A percentile compares a stretch with the other conserved stretches of the same genome.
phyloP scores from a whole-genome alignment of 2,113 vertebrate species.

The Aspidoscelis tigris region DNA sequence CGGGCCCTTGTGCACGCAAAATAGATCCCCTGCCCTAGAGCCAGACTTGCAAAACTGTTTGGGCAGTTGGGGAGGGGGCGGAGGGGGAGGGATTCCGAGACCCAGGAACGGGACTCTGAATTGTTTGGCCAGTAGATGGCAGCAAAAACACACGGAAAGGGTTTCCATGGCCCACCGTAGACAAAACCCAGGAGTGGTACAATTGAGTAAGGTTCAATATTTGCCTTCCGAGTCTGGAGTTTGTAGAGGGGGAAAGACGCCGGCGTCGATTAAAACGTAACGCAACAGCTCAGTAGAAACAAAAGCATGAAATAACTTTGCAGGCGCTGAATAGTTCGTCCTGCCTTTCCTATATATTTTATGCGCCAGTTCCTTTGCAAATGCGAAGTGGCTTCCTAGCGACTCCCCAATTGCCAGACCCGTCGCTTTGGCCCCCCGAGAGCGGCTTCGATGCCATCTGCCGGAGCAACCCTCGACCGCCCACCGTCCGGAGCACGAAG shows the following conservation, averaged over 20 bases:
- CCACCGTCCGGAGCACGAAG: too few species aligned
- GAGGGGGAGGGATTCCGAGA: neutral
- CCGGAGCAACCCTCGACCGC: neutral
- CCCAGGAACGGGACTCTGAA: neutral
- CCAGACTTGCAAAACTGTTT: too few species aligned
- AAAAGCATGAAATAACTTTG: slow-evolving; percentile 56
- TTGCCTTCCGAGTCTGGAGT: slow-evolving; percentile 67
- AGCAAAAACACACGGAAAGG: slow-evolving; percentile 71
- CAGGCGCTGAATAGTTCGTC: slow-evolving; percentile 44
- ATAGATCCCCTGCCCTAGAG: too few species aligned
- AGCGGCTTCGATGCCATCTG: neutral
- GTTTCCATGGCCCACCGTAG: slow-evolving; percentile 1
- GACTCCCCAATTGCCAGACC: slow-evolving; percentile 3
- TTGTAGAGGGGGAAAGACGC: slow-evolving; percentile 51
- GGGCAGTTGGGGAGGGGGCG: too few species aligned
- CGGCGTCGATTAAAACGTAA: slow-evolving; percentile 67
- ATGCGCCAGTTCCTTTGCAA: slow-evolving; percentile 50
- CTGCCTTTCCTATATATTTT: slow-evolving; percentile 58
- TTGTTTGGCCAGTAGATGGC: slow-evolving; percentile 71
- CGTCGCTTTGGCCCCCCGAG: neutral
- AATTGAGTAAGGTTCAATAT: slow-evolving; percentile 55
- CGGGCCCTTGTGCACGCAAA: too few species aligned
- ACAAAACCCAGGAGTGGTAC: neutral
- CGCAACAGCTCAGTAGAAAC: slow-evolving; percentile 69
- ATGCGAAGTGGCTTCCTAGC: slow-evolving; percentile 22